phyloP scores from a whole-genome alignment of 2,113 vertebrate species.

The Pan troglodytes region NHGRI_mPanTro3-v2.1_pri NC_072398.2:169159001-169159500 shows the following conservation, averaged over 20 bases:
- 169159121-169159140: constrained; percentile 39
- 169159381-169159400: constrained; percentile 10
- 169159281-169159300: neutral
- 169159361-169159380: neutral
- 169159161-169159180: neutral
- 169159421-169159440: neutral
- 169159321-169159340: neutral
- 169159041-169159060: constrained; percentile 56
- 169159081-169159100: constrained; percentile 25
- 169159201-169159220: neutral
- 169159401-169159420: neutral
- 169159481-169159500: neutral
- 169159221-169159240: neutral
- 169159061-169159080: constrained; percentile 42
- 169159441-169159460: neutral
- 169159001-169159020: neutral
- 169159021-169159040: constrained; percentile 28
- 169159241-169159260: neutral
- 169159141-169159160: constrained; percentile 22
- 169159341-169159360: neutral
- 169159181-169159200: neutral
- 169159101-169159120: neutral
- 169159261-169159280: no score
- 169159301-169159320: neutral
- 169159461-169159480: neutral